Evolutionary conservation across 23 tunicate genomes (phyloP), one percentile per base, ranked within the genome.

Genomic region (Pegea sp.): DNA sequence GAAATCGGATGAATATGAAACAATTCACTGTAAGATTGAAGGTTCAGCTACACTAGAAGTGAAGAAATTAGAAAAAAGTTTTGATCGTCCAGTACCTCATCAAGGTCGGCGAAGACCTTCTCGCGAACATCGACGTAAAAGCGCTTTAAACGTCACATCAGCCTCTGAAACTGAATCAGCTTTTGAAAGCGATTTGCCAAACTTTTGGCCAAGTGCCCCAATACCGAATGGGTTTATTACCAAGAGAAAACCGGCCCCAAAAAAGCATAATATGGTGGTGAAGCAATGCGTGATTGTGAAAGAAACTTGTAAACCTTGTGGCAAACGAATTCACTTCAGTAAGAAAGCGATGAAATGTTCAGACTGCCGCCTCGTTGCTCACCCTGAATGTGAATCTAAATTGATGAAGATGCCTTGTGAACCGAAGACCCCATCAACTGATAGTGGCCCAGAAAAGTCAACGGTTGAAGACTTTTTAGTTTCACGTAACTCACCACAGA

Each of bases 281-380:
- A 81, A 74, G 50, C 75, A 71, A 2, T 81, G 94, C 57, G 94
- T 81, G 31, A 81, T 81, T 24, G 71, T 72, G 0, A 81, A 81
- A 44, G 94, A 81, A 57, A 73, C 76, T 6, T 81, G 94, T 62
- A 81, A 73, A 44, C 94, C 94, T 60, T 79, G 93, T 54, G 81
- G 93, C 18, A 79, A 79, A 46, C 63, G 93, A 26, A 79, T 79
- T 24, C 74, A 71, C 42, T 79, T 79, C 34, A 80, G 93, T 5
- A 79, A 79, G 30, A 71, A 78, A 52, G 93, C 93, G 7, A 25
- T 65, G 54, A 79, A 79, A 60, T 79, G 93, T 61, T 22, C 52
- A 20, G 80, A 79, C 16, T 79, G 93, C 44, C 64, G 80, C 25
- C 13, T 79, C 3, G 69, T 79, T 16, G 50, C 67, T 44, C 93